Conservation (phyloP, 1,140 invertebrate species). For the Sitophilus oryzae region DNA sequence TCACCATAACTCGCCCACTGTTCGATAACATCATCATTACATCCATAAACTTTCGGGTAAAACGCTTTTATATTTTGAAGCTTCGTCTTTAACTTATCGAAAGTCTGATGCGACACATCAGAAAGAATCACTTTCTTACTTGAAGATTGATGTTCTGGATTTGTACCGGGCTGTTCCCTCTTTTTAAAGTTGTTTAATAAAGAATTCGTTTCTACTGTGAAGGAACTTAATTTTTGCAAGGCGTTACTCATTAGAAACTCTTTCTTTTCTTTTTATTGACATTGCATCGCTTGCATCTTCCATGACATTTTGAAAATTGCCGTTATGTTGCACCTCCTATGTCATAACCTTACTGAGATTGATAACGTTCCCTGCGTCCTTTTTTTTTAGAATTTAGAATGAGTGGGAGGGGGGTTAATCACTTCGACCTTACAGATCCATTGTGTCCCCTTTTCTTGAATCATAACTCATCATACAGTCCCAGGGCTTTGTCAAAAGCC, state of each 20-base stretch:
- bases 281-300: slow-evolving; percentile 9
- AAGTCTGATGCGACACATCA: slow-evolving; percentile 10
- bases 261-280: slow-evolving; percentile 13
- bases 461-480: too few relatives aligned
- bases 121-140: slow-evolving; percentile 8
- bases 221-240: slow-evolving; percentile 13
- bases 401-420: too few relatives aligned
- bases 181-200: not conserved
- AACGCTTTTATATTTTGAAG: slow-evolving; percentile 15
- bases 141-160: not conserved
- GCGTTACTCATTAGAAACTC: slow-evolving; percentile 15
- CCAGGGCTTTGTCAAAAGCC: too few relatives aligned
- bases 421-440: too few relatives aligned
- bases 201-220: not conserved
- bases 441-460: too few relatives aligned
- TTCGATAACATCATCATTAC: slow-evolving; percentile 8
- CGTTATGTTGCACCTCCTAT: slow-evolving; percentile 5
- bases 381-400: too few relatives aligned
- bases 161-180: not conserved
- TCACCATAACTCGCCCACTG: slow-evolving; percentile 11
- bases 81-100: slow-evolving; percentile 10
- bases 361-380: slow-evolving; percentile 6
- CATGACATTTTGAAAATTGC: slow-evolving; percentile 15
- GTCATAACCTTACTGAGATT: slow-evolving; percentile 8
- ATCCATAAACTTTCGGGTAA: slow-evolving; percentile 15